Percentiles rank a stretch among this genome's conserved stretches.
Evolutionary conservation across 1,140 invertebrate genomes (phyloP).

Genomic region (Muscidifurax raptorellus): DNA sequence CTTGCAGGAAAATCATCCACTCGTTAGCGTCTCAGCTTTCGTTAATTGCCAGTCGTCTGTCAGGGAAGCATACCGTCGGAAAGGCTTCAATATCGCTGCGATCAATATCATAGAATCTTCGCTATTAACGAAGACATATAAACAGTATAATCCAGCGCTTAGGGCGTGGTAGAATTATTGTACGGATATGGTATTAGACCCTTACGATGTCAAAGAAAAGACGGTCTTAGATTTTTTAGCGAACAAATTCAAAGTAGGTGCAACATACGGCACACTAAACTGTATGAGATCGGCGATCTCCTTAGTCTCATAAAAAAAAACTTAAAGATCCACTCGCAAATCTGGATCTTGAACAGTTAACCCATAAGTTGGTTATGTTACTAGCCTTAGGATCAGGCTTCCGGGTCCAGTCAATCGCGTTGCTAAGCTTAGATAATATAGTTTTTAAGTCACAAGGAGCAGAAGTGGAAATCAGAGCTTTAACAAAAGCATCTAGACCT

Average conservation of each 20-base stretch:
- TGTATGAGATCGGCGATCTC: background rate
- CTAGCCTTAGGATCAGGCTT: slow-evolving; percentile 25
- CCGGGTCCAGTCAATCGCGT: background rate
- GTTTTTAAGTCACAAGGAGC: background rate
- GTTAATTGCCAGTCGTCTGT: slow-evolving; percentile 43
- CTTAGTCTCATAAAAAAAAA: background rate
- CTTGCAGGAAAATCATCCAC: slow-evolving; percentile 25
- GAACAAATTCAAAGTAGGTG: background rate
- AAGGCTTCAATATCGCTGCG: background rate
- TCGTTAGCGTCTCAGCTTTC: slow-evolving; percentile 18
- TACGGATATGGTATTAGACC: background rate
- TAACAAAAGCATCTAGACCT: background rate
- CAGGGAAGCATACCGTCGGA: slow-evolving; percentile 22
- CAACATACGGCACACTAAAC: background rate
- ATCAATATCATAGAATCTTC: background rate
- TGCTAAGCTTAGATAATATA: background rate
- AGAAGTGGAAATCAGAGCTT: too few species aligned
- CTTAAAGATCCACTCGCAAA: background rate
- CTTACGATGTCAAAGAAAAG: background rate
- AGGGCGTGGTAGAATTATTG: slow-evolving; percentile 46
- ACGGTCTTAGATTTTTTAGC: background rate
- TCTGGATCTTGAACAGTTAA: background rate
- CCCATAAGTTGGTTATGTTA: slow-evolving; percentile 15
- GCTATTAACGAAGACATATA: background rate
- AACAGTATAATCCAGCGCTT: slow-evolving; percentile 36